Base-by-base conservation (phyloP, 2,113 vertebrate species). In the Sorex araneus region DNA sequence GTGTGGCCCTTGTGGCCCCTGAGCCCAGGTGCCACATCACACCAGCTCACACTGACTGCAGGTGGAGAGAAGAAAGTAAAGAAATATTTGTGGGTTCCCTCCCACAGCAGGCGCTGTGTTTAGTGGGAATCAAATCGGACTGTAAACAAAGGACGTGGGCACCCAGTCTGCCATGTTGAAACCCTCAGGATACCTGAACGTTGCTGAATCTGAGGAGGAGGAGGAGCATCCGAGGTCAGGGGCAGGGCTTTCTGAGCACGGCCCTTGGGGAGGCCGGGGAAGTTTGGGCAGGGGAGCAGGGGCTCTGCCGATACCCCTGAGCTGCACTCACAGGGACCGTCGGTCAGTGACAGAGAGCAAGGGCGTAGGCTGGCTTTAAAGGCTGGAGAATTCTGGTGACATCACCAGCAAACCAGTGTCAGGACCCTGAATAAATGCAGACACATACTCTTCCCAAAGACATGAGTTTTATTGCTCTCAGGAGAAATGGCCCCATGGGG, bases 331-430 rank as follows among this genome's bases (percentile, higher is more conserved):
- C 57, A 21, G 57, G 54, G 57, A 60, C 57, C 15, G 7, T 60
- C 57, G 4, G 57, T 60, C 57, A 60, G 57, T 60, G 36, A 63
- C 1, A 13, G 40, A 54, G 34, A 71, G 47, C 60, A 43, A 45
- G 77, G 71, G 40, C 50, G 19, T 34, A 40, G n/a, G 50, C 19
- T 47, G 87, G 60, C 75, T 91, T 77, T 1, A 12, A 83, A 47
- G 83, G 2, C 57, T 57, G 50, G 83, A 83, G 90, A 95, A 92
- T 92, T 94, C 84, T 71, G 25, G 60, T 67, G 36, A 78, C 28
- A 66, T 73, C 76, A 84, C 36, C 30, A 67, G 50, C 54, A 25
- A 21, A 8, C 45, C n/a, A 13, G 27, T 10, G 34, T 57, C 60
- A 43, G 54, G 84, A 40, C 30, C 45, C 36, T 36, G 28, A 84